Base-by-base conservation (phyloP, 2,888 invertebrate genomes). In the Synanthedon vespiformis region DNA sequence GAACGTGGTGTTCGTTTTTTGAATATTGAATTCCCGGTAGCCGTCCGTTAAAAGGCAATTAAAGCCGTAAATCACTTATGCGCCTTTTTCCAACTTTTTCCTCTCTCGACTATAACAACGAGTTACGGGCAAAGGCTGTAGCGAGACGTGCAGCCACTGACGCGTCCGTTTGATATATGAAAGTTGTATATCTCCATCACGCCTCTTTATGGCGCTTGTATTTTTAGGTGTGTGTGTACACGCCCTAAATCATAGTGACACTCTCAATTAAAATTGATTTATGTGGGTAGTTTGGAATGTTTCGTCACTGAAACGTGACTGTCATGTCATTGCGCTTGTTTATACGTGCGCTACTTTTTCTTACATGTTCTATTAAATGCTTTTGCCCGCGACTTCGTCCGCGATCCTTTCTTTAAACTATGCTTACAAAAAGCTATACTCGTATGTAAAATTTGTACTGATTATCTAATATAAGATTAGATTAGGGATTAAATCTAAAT, bases 101-200 rank as follows among this genome's bases (percentile, higher is more conserved):
- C 68, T 68, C 64, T 68, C 63, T 64, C 58, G 62, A 61, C 71
- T 67, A 72, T 74, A 72, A 72, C 67, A 60, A 56, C 56, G 67
- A 61, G 68, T 74, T 80, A 81, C 77, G 77, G 75, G 74, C 69
- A 68, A 63, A 64, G 63, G 67, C 63, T 68, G 71, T 67, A 72
- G 71, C 59, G 61, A 55, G 51, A 22, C 22, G 50, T 50, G 40
- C 65, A 61, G 66, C 63, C 66, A 71, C 77, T 76, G 77, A 76
- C 79, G 72, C 65, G 67, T 71, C 74, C 72, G 67, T 80, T 80
- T 85, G 85, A 85, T 76, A 77, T 83, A 86, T 83, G 81, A 80
- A 80, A 78, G 77, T 76, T 77, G 73, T 85, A 82, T 83, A 84
- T 84, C 77, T 80, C 75, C 67, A 76, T 68, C 61, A 60, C 58